Percentiles rank a stretch among this genome's conserved stretches.
Evolutionary conservation across 2,888 invertebrate genomes (phyloP).

Genomic region (Drosophila fulvimacula): DNA sequence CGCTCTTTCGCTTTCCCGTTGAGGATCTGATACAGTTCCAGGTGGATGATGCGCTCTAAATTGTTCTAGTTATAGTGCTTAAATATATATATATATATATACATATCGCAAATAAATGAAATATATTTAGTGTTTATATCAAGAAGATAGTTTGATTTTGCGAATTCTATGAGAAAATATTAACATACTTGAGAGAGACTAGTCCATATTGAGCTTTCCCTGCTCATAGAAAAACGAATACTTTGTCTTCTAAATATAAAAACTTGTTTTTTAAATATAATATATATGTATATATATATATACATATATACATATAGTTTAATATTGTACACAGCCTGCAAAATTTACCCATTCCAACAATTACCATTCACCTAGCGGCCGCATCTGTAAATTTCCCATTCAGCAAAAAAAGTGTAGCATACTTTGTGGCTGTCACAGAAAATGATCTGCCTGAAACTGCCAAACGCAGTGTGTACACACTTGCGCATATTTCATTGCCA

Average conservation of each 20-base stretch:
- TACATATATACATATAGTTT: too few species aligned
- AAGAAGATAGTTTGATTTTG: neutral
- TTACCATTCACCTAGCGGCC: neutral
- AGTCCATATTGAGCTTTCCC: neutral
- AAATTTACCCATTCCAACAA: neutral
- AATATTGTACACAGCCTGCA: too few species aligned
- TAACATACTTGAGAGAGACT: neutral
- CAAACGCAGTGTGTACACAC: constrained; percentile 52
- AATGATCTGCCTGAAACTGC: neutral
- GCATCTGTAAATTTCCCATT: neutral
- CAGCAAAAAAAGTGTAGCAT: constrained; percentile 10
- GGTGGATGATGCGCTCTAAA: constrained; percentile 82
- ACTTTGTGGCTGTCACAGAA: constrained; percentile 1
- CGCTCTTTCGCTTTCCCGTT: constrained; percentile 83
- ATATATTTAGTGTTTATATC: constrained; percentile 21
- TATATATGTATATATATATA: too few species aligned
- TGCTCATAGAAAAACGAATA: too few species aligned
- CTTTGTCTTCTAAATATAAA: too few species aligned
- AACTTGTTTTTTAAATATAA: too few species aligned
- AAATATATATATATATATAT: constrained; percentile 1
- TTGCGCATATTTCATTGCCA: constrained; percentile 57
- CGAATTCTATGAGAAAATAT: neutral
- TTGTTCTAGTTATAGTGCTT: constrained; percentile 18
- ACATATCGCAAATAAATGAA: constrained; percentile 26
- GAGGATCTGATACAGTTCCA: constrained; percentile 84